A percentile compares a stretch with the other conserved stretches of the same genome.
These are phyloP conservation scores for Alectura lathami DNA, from an alignment of 2,113 vertebrate species.

Conservation along the genomic window DNA sequence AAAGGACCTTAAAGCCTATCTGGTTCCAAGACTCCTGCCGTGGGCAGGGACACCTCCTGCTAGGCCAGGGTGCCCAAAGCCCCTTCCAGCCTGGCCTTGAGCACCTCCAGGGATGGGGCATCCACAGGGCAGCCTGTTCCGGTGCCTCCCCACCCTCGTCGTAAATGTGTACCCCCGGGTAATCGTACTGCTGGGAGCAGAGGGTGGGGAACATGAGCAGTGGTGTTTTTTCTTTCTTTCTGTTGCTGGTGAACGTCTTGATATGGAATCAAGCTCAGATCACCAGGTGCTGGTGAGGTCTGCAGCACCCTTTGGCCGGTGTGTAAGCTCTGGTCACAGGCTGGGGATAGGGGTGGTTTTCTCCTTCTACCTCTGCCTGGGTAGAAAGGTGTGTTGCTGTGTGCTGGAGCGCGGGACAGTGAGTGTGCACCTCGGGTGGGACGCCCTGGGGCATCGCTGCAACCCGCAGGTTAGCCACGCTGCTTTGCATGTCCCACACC, in stretches of 20 bases:
- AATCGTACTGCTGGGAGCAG: background rate
- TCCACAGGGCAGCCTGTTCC: background rate
- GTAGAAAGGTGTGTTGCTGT: rapidly evolving
- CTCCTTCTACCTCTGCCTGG: background rate
- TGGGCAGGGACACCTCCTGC: no score
- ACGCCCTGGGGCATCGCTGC: background rate
- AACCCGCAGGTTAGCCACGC: background rate
- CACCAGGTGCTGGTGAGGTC: rapidly evolving
- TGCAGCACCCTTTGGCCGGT: background rate
- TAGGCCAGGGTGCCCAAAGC: background rate
- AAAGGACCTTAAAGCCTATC: background rate
- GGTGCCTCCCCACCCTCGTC: background rate
- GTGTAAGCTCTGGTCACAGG: background rate
- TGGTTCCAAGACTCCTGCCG: no score
- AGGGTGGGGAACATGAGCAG: background rate
- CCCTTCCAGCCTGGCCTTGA: background rate
- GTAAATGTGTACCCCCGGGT: background rate
- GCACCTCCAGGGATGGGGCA: background rate
- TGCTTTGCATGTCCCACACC: background rate
- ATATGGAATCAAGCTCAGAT: rapidly evolving
- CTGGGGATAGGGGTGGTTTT: background rate
- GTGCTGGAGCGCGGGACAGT: background rate
- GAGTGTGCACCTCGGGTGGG: background rate
- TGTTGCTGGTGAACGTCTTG: background rate
- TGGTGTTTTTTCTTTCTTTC: rapidly evolving